Conservation (phyloP, 2,888 invertebrate genomes). For the Pteria penguin region DNA sequence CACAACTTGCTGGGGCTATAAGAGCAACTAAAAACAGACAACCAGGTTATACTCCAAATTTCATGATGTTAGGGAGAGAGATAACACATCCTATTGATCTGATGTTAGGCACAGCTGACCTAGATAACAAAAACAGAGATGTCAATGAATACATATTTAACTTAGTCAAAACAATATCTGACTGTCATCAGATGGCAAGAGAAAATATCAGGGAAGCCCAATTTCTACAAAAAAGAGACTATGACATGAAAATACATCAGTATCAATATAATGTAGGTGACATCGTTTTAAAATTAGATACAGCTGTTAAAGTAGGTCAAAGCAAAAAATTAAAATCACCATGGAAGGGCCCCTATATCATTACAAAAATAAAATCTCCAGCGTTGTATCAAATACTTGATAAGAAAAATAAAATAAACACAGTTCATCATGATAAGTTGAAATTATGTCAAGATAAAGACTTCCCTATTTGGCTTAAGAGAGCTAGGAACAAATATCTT, state of each 20-base stretch:
- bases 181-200: constrained; percentile 20
- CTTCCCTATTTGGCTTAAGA: constrained; percentile 1
- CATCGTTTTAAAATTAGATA: constrained; percentile 5
- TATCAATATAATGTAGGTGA: not conserved
- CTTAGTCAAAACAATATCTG: not conserved
- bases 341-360: too few relatives aligned
- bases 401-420: not conserved
- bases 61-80: constrained; percentile 43
- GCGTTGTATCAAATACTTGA: not conserved
- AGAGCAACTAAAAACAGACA: constrained; percentile 34
- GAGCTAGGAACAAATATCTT: too few relatives aligned
- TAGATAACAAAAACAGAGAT: not conserved
- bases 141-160: too few relatives aligned
- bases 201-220: not conserved
- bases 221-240: not conserved
- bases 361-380: constrained; percentile 7
- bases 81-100: constrained; percentile 28
- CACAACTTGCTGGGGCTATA: constrained; percentile 31
- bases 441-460: constrained; percentile 16
- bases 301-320: too few relatives aligned
- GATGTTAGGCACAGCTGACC: constrained; percentile 7
- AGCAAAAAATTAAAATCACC: too few relatives aligned
- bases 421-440: constrained; percentile 25
- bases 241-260: not conserved
- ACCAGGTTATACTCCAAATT: constrained; percentile 42